Base-by-base conservation (phyloP, 2,113 vertebrate species). In the Nibea albiflora region DNA sequence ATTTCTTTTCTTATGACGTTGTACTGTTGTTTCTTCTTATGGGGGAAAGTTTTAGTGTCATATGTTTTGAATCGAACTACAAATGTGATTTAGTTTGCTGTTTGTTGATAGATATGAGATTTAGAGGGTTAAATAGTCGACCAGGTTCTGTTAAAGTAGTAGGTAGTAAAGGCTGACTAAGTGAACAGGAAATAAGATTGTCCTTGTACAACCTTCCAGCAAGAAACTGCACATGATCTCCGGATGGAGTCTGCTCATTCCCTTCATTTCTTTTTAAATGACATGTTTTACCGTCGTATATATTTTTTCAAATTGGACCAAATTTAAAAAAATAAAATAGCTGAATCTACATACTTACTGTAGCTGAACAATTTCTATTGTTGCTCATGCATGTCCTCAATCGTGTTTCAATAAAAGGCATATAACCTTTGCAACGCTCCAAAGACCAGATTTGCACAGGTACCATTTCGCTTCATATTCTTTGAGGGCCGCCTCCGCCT, bases 311-410 rank as follows among this genome's bases (percentile, higher is more conserved):
- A 60, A 50, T 66, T 39, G n/a, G 10, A 28, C 69, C 62, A 17
- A 50, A 50, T 26, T 73, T 61, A 11, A 39, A 42, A 26, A 57
- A 53, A 50, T n/a, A 35, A 49, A 24, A n/a, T 3, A 22, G 50
- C 66, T 70, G 22, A 70, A 53, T 70, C 76, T 47, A 44, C 47
- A 62, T 31, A 61, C 49, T 16, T 60, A 49, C 47, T 56, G 50
- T 47, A 57, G 52, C 73, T 47, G 62, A 49, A 76, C 39, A 47
- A 22, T 57, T 22, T 8, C 67, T 24, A 44, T 31, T 78, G 57
- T 42, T 62, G 19, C 76, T 54, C 76, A 31, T 54, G 76, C 66
- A 17, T 46, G 49, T 63, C 66, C 58, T 78, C 19, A 17, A 16
- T 19, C n/a, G 28, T 39, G 63, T 24, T 35, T 67, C 63, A 62